These are phyloP conservation scores for Cancer borealis DNA, from an alignment of 2,888 invertebrate species.

Conservation along the genomic window DNA sequence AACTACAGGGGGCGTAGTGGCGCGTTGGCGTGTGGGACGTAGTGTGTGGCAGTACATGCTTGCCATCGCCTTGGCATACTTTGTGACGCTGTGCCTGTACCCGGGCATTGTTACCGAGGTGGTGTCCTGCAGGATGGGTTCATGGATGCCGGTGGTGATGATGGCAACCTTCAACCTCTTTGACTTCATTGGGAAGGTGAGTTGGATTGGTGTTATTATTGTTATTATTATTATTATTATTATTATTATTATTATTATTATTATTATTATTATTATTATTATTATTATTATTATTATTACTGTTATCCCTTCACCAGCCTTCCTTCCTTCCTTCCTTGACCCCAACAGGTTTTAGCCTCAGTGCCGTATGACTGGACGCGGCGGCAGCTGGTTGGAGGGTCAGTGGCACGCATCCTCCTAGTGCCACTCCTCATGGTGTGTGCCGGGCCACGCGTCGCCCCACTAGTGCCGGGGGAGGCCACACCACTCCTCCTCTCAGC, in stretches of 20 bases:
- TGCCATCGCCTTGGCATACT: slow-evolving; percentile 92
- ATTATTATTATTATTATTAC: neutral
- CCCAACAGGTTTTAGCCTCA: slow-evolving; percentile 86
- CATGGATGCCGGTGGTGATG: slow-evolving; percentile 95
- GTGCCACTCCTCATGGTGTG: slow-evolving; percentile 89
- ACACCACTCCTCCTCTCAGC: neutral
- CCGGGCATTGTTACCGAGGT: slow-evolving; percentile 95
- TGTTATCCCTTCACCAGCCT: neutral
- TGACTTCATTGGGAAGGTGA: slow-evolving; percentile 91
- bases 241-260: neutral
- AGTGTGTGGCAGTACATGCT: slow-evolving; percentile 94
- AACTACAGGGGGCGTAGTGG: slow-evolving; percentile 84
- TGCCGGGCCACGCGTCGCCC: slow-evolving; percentile 85
- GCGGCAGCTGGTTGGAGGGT: slow-evolving; percentile 87
- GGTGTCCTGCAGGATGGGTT: slow-evolving; percentile 88
- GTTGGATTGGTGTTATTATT: neutral
- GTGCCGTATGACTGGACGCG: slow-evolving; percentile 92
- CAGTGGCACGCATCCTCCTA: slow-evolving; percentile 86
- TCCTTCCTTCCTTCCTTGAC: neutral
- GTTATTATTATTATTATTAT: neutral
- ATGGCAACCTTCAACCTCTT: slow-evolving; percentile 94
- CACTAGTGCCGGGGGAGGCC: neutral
- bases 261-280: neutral
- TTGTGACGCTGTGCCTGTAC: slow-evolving; percentile 92
- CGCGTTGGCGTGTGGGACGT: slow-evolving; percentile 90